Conservation (phyloP, 2,113 vertebrate genomes). For the Actenoides hombroni region DNA sequence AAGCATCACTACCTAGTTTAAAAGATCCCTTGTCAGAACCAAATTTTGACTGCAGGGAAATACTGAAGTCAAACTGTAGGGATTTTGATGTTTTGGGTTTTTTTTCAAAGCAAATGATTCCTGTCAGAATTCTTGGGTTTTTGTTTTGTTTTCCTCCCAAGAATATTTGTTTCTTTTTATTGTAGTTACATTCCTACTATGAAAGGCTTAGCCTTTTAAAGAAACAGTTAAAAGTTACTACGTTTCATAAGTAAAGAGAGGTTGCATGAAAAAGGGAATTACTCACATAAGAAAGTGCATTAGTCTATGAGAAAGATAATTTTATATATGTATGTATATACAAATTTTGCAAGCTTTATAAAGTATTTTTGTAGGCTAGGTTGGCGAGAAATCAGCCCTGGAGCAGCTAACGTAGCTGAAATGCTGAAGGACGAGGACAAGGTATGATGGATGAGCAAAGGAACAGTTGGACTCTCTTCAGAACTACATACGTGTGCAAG, state of each 20-base stretch:
- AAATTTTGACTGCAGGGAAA: conserved; percentile 28
- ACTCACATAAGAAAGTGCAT: not conserved
- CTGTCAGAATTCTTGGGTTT: not conserved
- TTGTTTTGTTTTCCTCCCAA: not conserved
- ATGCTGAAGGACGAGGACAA: not conserved
- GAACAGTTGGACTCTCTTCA: not conserved
- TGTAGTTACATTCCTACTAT: not conserved
- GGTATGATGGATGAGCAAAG: not conserved
- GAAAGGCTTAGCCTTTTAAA: not conserved
- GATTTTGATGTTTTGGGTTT: not conserved
- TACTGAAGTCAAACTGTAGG: not conserved
- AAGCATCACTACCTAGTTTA: not conserved
- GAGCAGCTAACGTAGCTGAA: not conserved
- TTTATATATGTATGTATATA: not conserved
- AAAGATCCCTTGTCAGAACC: not conserved
- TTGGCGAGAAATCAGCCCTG: not conserved
- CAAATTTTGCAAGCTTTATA: not conserved
- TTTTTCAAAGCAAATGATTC: not conserved
- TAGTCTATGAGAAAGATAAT: not conserved
- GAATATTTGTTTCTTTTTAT: not conserved
- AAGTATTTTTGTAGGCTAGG: not conserved
- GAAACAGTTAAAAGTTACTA: not conserved
- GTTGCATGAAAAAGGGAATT: not conserved
- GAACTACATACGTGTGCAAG: not conserved
- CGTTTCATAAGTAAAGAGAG: not conserved